Evolutionary conservation across 2,797 vertebrate genomes (phyloP), one percentile per base, ranked within the genome.

Genomic region (Amniataba percoides): DNA sequence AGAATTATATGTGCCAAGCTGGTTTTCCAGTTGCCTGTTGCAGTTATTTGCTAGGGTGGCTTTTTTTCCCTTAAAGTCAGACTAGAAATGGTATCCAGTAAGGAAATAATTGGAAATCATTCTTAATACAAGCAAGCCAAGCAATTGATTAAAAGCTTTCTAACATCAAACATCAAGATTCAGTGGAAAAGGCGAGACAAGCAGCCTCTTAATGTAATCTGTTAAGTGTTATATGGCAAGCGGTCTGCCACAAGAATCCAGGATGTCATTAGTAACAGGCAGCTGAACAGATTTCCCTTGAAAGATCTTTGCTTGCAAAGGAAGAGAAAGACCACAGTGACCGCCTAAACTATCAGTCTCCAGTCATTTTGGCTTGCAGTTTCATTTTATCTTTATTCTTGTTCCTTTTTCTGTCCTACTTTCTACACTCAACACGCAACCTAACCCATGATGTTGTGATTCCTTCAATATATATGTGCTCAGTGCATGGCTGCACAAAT

Each of bases 101-200:
- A 7, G 4, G 16, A 58, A 63, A 87, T 43, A 68, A 80, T 3
- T 68, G 34, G 36, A 79, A 86, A 85, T 75, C 15, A 65, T 74
- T 85, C 27, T 74, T 16, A 77, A 75, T 64, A 68, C 5, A 74
- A 77, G 42, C 15, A 34, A 75, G 70, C 46, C 7, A 21, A 77
- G 21, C 2, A 53, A 81, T 42, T 74, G 56, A 86, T 86, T 66
- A 61, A 49, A 66, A 43, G 70, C 64, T 78, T 77, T 57, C 64
- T 55, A 19, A 12, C 21, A 72, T 86, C 10, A 79, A 78, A 78
- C 34, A 27, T 42, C 16, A 27, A 73, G 7, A 70, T 60, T 55
- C 27, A 64, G 42, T 27, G 36, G 11, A 71, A 78, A 1, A 72
- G 68, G 25, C 69, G 19, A 19, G 19, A 34, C 46, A 82, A 6